A percentile compares a stretch with the other conserved stretches of the same genome.
phyloP scores from a whole-genome alignment of 2,113 vertebrate genomes.

The Zosterops pallidus region DNA sequence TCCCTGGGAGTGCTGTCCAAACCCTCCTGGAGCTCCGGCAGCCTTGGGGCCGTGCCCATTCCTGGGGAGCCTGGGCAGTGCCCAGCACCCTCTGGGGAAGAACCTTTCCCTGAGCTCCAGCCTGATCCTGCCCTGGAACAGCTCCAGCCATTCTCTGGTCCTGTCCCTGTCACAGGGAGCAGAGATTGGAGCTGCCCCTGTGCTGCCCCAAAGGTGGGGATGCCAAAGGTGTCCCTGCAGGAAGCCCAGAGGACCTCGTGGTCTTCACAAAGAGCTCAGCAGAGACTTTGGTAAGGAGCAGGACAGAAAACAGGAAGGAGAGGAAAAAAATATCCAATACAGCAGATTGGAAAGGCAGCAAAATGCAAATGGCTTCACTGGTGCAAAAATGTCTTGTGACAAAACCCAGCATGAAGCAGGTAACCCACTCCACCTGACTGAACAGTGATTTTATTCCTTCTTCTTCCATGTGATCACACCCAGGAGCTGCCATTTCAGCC shows the following conservation, averaged over 20 bases:
- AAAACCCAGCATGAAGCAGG: neutral
- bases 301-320: neutral
- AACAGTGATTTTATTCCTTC: neutral
- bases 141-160: neutral
- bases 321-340: no score
- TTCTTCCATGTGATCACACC: neutral
- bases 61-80: neutral
- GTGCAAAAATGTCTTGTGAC: neutral
- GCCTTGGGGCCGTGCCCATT: neutral
- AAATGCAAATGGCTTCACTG: neutral
- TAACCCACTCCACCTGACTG: neutral
- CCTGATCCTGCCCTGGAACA: neutral
- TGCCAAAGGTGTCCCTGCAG: neutral
- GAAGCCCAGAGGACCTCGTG: neutral
- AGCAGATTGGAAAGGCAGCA: neutral
- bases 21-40: neutral
- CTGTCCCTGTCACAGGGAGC: neutral
- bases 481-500: neutral
- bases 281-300: neutral
- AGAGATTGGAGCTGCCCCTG: neutral
- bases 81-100: neutral
- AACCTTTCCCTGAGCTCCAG: neutral
- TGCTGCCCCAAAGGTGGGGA: neutral
- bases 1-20: accelerated
- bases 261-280: neutral